Conservation (phyloP, 2,888 invertebrate species). For the Diarsia rubi region DNA sequence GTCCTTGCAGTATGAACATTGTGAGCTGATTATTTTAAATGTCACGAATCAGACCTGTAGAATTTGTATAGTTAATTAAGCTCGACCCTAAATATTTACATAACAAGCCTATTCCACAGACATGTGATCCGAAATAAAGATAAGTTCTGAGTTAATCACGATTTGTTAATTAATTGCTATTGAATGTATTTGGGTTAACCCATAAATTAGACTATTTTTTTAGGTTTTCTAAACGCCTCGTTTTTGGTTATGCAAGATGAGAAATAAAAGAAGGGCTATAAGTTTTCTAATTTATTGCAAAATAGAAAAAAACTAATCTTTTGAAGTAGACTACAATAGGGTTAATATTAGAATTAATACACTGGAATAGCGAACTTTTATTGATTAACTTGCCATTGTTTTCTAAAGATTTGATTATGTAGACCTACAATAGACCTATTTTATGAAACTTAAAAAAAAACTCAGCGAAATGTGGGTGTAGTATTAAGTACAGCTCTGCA, state of each 20-base stretch:
- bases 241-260: slow-evolving; percentile 12
- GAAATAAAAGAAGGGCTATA: slow-evolving; percentile 7
- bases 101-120: slow-evolving; percentile 18
- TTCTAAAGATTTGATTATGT: too few species aligned
- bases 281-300: slow-evolving; percentile 4
- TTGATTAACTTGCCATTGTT: too few species aligned
- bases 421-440: not conserved
- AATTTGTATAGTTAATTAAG: not conserved
- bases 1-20: too few species aligned
- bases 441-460: not conserved
- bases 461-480: not conserved
- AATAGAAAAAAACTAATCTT: not conserved
- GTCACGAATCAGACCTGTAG: not conserved
- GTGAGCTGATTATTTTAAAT: too few species aligned
- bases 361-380: too few species aligned
- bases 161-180: slow-evolving; percentile 50
- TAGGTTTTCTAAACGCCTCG: not conserved
- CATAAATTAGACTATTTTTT: slow-evolving; percentile 11
- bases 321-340: not conserved
- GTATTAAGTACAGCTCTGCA: not conserved
- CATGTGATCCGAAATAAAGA: slow-evolving; percentile 15
- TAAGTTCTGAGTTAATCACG: slow-evolving; percentile 23
- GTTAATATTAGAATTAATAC: too few species aligned
- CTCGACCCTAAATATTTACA: slow-evolving; percentile 26
- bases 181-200: slow-evolving; percentile 33